phyloP scores from a whole-genome alignment of 2,888 invertebrate species.

The Zygogramma bicolorata region DNA sequence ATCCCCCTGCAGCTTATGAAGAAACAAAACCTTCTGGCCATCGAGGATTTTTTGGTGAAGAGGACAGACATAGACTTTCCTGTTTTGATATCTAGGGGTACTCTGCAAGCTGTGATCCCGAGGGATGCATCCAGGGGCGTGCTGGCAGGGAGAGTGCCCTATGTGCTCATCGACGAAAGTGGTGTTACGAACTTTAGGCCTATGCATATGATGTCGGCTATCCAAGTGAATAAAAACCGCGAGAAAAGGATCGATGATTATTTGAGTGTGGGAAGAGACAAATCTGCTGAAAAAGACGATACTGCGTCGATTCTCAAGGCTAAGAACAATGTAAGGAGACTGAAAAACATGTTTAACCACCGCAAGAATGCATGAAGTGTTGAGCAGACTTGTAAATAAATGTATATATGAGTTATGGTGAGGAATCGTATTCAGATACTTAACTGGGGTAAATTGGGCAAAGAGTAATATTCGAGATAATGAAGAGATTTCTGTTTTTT shows the following conservation, averaged over 20 bases:
- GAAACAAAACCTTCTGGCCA: conserved; percentile 79
- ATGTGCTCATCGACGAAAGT: conserved; percentile 81
- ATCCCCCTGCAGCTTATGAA: conserved; percentile 78
- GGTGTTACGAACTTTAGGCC: conserved; percentile 83
- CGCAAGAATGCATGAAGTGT: conserved; percentile 55
- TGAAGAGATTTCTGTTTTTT: background rate
- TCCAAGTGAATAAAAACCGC: conserved; percentile 62
- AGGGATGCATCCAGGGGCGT: conserved; percentile 81
- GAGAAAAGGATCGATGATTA: conserved; percentile 60
- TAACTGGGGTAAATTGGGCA: background rate
- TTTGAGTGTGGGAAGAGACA: conserved; percentile 54
- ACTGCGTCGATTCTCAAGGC: conserved; percentile 52
- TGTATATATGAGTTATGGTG: conserved; percentile 24
- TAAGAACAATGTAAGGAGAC: conserved; percentile 58
- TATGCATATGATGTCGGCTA: conserved; percentile 78
- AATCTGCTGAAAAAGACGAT: conserved; percentile 47
- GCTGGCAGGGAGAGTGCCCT: conserved; percentile 80
- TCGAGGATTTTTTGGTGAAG: conserved; percentile 79
- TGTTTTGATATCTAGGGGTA: conserved; percentile 79
- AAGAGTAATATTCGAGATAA: background rate
- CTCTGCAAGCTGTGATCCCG: conserved; percentile 81
- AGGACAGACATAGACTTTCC: conserved; percentile 72
- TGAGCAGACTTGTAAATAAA: conserved; percentile 31
- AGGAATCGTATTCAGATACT: conserved; percentile 7
- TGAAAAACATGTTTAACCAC: conserved; percentile 55